Base-by-base conservation (phyloP, 2,113 vertebrate species). In the pig (Sus scrofa) region DNA sequence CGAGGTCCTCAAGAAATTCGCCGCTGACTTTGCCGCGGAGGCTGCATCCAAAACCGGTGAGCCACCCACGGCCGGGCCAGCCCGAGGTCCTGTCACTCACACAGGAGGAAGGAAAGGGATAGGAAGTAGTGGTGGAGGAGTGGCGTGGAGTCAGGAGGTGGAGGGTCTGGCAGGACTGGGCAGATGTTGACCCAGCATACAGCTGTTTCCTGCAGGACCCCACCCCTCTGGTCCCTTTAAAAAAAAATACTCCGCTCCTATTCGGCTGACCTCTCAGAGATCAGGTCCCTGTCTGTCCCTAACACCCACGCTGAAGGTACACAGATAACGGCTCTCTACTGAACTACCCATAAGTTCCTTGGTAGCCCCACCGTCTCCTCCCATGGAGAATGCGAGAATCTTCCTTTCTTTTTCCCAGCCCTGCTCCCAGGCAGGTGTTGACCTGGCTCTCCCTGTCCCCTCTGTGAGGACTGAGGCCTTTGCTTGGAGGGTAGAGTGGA, bases 1-100 rank as follows among this genome's bases (percentile, higher is more conserved):
- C 0, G 99, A 99, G 87, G 98, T 99, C 96, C 99, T 99, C 98
- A 99, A 99, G 99, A 99, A 98, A 95, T 99, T 99, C 18, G 99
- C 99, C 0, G 98, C 99, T 0, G 99, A 99, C 96, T 99, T 99
- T 1, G 99, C 99, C 2, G 98, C 98, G 0, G 99, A 99, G 97
- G 99, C 99, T 0, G 98, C 98, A 0, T 98, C 99, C 32, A 99
- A 99, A 99, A 99, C 99, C 91, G 99, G 99, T 99, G 96, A 97
- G 98, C n/a, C 8, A 15, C 34, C 18, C 0, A 26, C n/a, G 30
- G 6, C 77, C 77, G 10, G 44, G 30, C 26, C 30, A 19, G 73
- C 79, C 27, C 62, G 0, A 22, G 37, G 13, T 13, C 63, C 16
- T 50, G 27, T 7, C 7, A 15, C 9, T 7, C 16, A 11, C 19